Evolutionary conservation across 2,888 invertebrate genomes (phyloP).

Genomic region (Tholera decimalis): DNA sequence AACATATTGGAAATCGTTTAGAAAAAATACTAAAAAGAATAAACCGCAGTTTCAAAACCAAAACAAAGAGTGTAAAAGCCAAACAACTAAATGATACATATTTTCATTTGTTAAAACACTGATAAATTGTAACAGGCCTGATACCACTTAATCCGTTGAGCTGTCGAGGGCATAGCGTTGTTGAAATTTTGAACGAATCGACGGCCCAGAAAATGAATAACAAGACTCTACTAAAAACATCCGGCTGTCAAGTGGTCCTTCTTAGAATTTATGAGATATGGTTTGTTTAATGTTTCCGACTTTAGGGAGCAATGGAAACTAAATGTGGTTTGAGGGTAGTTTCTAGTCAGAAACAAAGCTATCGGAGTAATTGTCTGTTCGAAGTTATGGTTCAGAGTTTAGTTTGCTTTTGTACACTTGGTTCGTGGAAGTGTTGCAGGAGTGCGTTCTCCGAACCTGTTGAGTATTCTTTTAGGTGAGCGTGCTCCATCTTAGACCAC

Average conservation of each 20-base stretch:
- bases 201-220: constrained; percentile 70
- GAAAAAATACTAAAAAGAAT: not conserved
- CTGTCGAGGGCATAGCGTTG: constrained; percentile 42
- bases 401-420: constrained; percentile 15
- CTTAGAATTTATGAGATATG: constrained; percentile 38
- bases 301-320: constrained; percentile 34
- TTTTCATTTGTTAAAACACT: constrained; percentile 49
- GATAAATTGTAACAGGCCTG: constrained; percentile 54
- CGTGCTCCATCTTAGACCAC: no score
- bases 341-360: constrained; percentile 26
- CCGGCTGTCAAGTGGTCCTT: constrained; percentile 48
- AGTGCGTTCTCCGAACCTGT: not conserved
- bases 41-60: constrained; percentile 1
- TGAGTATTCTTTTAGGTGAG: no score
- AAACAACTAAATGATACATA: constrained; percentile 38
- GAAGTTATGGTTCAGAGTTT: constrained; percentile 28
- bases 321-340: constrained; percentile 39
- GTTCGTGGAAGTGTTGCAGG: not conserved
- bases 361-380: constrained; percentile 21
- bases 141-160: constrained; percentile 53
- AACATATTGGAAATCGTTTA: no score
- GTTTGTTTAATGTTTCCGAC: constrained; percentile 37
- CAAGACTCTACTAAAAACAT: constrained; percentile 56
- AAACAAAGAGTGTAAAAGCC: constrained; percentile 13
- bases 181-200: constrained; percentile 59